A percentile compares a stretch with the other conserved stretches of the same genome.
Evolutionary conservation across 2,888 invertebrate genomes (phyloP).

Genomic region (Beris morrisii): DNA sequence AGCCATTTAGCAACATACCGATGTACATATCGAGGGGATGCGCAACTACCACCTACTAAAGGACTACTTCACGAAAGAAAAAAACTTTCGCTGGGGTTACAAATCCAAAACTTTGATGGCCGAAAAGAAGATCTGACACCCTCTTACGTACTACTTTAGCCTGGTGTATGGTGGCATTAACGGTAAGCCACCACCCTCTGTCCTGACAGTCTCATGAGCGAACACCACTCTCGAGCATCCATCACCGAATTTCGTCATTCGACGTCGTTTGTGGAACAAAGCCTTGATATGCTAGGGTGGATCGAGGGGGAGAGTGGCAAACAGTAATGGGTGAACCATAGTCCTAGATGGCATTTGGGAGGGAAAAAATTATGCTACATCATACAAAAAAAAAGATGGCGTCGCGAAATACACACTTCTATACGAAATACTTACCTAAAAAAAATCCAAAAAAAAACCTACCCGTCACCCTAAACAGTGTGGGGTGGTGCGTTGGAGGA

Average conservation of each 20-base stretch:
- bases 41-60: conserved; percentile 6
- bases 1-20: conserved; percentile 20
- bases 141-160: conserved; percentile 17
- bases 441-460: conserved; percentile 7
- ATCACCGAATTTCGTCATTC: conserved; percentile 21
- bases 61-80: conserved; percentile 9
- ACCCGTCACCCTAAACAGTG: conserved; percentile 4
- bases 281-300: conserved; percentile 19
- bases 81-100: conserved; percentile 11
- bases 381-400: conserved; percentile 28
- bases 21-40: conserved; percentile 5
- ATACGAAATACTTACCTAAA: conserved; percentile 11
- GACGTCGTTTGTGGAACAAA: conserved; percentile 23
- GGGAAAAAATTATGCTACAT: conserved; percentile 18
- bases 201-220: conserved; percentile 14
- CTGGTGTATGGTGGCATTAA: background rate
- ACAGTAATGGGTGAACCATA: conserved; percentile 26
- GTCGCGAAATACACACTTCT: conserved; percentile 14
- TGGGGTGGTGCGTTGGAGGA: conserved; percentile 4
- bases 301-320: conserved; percentile 3
- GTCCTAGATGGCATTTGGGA: conserved; percentile 24
- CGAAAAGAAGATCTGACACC: conserved; percentile 26
- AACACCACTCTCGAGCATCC: conserved; percentile 27
- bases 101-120: conserved; percentile 29
- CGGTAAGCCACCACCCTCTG: conserved; percentile 5